phyloP scores from a whole-genome alignment of 1,140 invertebrate genomes.

The Akabosia matsudoensis region DNA sequence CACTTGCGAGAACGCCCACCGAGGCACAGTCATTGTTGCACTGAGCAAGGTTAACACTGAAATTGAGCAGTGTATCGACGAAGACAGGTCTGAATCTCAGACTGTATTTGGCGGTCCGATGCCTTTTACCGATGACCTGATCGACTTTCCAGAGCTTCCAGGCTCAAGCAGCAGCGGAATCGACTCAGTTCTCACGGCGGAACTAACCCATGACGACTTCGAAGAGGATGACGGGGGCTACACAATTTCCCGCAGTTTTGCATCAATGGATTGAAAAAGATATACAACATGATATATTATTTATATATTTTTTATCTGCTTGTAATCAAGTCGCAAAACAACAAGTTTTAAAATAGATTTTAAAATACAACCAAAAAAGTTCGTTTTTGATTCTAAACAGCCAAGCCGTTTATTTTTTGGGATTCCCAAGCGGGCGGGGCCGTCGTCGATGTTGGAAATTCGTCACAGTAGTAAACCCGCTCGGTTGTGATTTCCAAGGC shows the following conservation, averaged over 20 bases:
- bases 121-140: background rate
- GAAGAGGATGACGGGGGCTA: background rate
- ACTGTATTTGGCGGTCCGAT: no score
- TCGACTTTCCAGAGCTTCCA: background rate
- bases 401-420: no score
- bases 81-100: no score
- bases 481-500: background rate
- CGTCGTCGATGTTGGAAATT: background rate
- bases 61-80: conserved; percentile 44
- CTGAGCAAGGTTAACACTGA: conserved; percentile 51
- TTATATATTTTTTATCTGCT: no score
- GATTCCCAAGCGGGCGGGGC: no score
- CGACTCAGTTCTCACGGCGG: background rate
- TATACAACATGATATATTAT: no score
- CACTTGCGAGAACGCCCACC: conserved; percentile 53
- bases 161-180: background rate
- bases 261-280: background rate
- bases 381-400: no score
- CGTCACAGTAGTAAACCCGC: background rate
- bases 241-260: background rate
- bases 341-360: no score
- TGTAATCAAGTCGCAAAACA: no score
- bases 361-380: no score
- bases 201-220: background rate
- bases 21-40: conserved; percentile 48